These are phyloP conservation scores for Emmelina monodactyla DNA, from an alignment of 2,888 invertebrate genomes.

Conservation along the genomic window DNA sequence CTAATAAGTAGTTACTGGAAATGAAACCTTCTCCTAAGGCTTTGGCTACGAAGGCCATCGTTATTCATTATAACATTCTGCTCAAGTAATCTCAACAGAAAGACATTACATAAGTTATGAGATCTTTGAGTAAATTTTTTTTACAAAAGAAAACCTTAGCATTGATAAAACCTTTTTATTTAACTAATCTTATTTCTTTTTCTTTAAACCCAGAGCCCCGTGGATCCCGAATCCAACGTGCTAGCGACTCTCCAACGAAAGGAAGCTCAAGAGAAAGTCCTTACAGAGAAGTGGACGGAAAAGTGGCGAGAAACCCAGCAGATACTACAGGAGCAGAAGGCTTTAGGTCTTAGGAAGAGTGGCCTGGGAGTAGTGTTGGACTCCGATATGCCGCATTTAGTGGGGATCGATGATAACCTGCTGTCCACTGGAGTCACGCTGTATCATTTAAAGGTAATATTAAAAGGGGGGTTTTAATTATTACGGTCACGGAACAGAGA, in stretches of 20 bases:
- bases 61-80: too few relatives aligned
- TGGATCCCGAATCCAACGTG: constrained; percentile 69
- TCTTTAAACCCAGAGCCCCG: constrained; percentile 48
- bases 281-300: constrained; percentile 93
- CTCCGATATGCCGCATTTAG: constrained; percentile 90
- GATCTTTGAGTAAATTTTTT: too few relatives aligned
- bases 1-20: too few relatives aligned
- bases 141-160: too few relatives aligned
- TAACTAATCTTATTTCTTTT: too few relatives aligned
- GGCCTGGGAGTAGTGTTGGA: constrained; percentile 89
- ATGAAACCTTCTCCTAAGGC: too few relatives aligned
- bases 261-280: constrained; percentile 87
- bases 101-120: too few relatives aligned
- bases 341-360: constrained; percentile 84
- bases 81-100: too few relatives aligned
- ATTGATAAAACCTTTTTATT: too few relatives aligned
- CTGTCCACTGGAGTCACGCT: constrained; percentile 90
- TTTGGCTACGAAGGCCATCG: too few relatives aligned
- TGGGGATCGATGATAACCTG: constrained; percentile 90
- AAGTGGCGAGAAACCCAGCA: constrained; percentile 93
- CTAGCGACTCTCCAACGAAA: constrained; percentile 87
- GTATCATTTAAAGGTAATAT: constrained; percentile 85
- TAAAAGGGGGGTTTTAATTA: too few relatives aligned
- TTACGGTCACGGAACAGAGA: too few relatives aligned
- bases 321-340: constrained; percentile 84